A percentile compares a stretch with the other conserved stretches of the same genome.
These are phyloP conservation scores for Pomatostomus ruficeps DNA, from an alignment of 2,113 vertebrate genomes.

Conservation along the genomic window DNA sequence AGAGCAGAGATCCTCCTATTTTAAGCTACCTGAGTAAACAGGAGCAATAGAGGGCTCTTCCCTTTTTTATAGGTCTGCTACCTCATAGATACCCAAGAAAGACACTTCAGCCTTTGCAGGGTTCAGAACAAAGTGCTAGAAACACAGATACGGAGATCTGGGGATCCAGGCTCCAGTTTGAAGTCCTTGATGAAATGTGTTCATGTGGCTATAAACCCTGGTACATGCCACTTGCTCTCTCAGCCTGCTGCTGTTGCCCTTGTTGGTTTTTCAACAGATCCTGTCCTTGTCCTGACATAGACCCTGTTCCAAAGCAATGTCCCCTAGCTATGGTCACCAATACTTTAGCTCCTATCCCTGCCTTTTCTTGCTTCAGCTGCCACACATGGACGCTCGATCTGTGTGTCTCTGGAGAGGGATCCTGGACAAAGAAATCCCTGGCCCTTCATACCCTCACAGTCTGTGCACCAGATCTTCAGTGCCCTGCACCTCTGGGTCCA, in stretches of 20 bases:
- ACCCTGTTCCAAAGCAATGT: neutral
- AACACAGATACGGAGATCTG: neutral
- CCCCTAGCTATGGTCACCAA: neutral
- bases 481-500: neutral
- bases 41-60: neutral
- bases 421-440: neutral
- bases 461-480: neutral
- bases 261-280: neutral
- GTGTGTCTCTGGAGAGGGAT: neutral
- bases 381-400: rapidly evolving
- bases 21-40: neutral
- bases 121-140: neutral
- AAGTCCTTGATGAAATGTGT: neutral
- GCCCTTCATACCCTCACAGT: neutral
- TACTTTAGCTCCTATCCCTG: neutral
- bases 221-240: neutral
- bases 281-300: neutral
- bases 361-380: neutral
- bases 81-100: neutral
- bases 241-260: neutral
- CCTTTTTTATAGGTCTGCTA: neutral
- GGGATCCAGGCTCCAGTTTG: neutral
- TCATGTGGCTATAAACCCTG: neutral
- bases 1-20: neutral
- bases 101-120: neutral